phyloP scores from a whole-genome alignment of 1,140 invertebrate genomes.

The Brachionus paranguensis region DNA sequence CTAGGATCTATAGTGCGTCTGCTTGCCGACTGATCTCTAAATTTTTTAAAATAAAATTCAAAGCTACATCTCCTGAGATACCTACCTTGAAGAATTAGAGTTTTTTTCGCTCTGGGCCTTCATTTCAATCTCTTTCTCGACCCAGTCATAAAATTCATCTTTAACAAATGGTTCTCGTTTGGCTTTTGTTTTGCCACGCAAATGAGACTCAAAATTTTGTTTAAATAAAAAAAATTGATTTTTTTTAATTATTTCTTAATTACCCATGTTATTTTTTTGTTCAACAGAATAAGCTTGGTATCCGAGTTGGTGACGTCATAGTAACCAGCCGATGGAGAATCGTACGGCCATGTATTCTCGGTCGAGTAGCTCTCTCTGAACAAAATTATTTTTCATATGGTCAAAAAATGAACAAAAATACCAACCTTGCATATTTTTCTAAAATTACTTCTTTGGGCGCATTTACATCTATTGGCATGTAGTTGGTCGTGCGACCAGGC shows the following conservation, averaged over 20 bases:
- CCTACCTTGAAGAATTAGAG: neutral
- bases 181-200: slow-evolving; percentile 3
- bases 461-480: slow-evolving; percentile 33
- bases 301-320: slow-evolving; percentile 25
- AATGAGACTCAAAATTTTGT: neutral
- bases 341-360: slow-evolving; percentile 13
- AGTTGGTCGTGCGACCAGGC: slow-evolving; percentile 12
- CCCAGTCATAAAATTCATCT: slow-evolving; percentile 29
- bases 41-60: neutral
- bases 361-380: slow-evolving; percentile 3
- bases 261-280: slow-evolving; percentile 23
- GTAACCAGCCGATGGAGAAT: slow-evolving; percentile 24
- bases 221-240: neutral
- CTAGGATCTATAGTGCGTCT: neutral
- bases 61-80: neutral
- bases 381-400: neutral
- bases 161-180: slow-evolving; percentile 24
- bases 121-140: slow-evolving; percentile 32
- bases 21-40: neutral
- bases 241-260: neutral
- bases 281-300: neutral
- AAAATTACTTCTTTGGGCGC: neutral
- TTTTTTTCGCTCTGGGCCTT: neutral
- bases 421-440: slow-evolving; percentile 27
- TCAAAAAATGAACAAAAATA: neutral